Base-by-base conservation (phyloP, 1,140 invertebrate genomes). In the Mactra quadrangularis region DNA sequence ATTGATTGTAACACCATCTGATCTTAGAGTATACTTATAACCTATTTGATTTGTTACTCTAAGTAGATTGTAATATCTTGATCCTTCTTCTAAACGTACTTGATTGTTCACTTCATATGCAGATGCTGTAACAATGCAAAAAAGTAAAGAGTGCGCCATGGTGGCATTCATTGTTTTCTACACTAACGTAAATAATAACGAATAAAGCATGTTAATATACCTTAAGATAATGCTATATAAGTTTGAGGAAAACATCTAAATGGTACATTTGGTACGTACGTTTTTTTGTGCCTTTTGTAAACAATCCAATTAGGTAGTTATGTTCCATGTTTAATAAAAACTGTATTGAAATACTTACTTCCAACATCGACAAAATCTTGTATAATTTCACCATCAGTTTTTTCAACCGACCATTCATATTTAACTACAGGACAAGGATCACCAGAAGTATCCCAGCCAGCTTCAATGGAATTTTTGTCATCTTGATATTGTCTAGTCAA, bases 1-100 rank as follows among this genome's bases (percentile, higher is more conserved):
- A 35, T 68, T 29, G 22, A 89, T 71, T 1, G 85, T 86, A 19
- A 87, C 82, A 11, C 87, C 87, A 66, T 87, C 68, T 13, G 87
- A 87, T 0, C 84, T 75, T 27, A 87, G 35, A 4, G 74, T 82
- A 60, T 86, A 85, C 1, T 45, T 35, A 52, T 78, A 86, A 13
- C 68, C 84, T 17, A 87, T 19, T 6, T 62, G 47, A 59, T 85
- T 89, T 13, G 66, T 85, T 1, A 86, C 87, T 0, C 84, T 47
- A 7, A 89, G 19, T 41, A 86, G 57, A 35, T 35, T 53, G 64
- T 86, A 88, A 66, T 88, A 89, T 6, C 77, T 35, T 64, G 81
- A 75, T 13, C 84, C 75, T 38, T 87, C 72, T 25, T 55, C 33
- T 19, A 89, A 27, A 19, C 35, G 15, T 7, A 88, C 68, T 9